Percentiles rank a stretch among this genome's conserved stretches.
phyloP scores from a whole-genome alignment of 1,140 invertebrate genomes.

The Papilio polytes region DNA sequence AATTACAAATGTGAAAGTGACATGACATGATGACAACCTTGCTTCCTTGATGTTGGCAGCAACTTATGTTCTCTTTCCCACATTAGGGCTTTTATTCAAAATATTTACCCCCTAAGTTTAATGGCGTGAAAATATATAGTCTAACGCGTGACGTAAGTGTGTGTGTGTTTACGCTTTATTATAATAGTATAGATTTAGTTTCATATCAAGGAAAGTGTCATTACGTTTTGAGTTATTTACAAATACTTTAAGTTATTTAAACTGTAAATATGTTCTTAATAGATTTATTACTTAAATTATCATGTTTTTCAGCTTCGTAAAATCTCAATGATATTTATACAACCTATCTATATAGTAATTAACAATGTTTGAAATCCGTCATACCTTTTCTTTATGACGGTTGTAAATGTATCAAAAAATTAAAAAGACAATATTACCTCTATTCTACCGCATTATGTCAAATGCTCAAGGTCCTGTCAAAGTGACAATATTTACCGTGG shows the following conservation, averaged over 20 bases:
- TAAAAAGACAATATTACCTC: conserved; percentile 41
- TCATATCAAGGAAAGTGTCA: too few relatives aligned
- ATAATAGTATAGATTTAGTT: too few relatives aligned
- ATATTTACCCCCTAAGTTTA: too few relatives aligned
- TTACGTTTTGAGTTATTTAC: too few relatives aligned
- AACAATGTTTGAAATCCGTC: conserved; percentile 23
- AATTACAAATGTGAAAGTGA: too few relatives aligned
- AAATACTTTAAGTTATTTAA: not conserved
- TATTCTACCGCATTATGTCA: conserved; percentile 44
- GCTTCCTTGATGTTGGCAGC: too few relatives aligned
- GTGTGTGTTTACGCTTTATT: too few relatives aligned
- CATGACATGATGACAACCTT: too few relatives aligned
- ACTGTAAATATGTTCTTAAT: not conserved
- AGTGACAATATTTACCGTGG: conserved; percentile 53
- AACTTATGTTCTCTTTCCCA: too few relatives aligned
- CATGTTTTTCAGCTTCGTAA: conserved; percentile 6
- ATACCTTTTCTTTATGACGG: conserved; percentile 39
- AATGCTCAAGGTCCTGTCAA: conserved; percentile 50
- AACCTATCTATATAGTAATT: conserved; percentile 41
- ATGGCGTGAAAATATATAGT: too few relatives aligned
- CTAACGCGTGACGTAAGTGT: too few relatives aligned
- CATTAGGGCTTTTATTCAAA: too few relatives aligned
- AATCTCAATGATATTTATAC: conserved; percentile 17
- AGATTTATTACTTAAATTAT: conserved; percentile 12
- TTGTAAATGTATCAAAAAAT: conserved; percentile 43